Evolutionary conservation across 2,113 vertebrate genomes (phyloP), one percentile per base, ranked within the genome.

Genomic region (Myxocyprinus asiaticus): DNA sequence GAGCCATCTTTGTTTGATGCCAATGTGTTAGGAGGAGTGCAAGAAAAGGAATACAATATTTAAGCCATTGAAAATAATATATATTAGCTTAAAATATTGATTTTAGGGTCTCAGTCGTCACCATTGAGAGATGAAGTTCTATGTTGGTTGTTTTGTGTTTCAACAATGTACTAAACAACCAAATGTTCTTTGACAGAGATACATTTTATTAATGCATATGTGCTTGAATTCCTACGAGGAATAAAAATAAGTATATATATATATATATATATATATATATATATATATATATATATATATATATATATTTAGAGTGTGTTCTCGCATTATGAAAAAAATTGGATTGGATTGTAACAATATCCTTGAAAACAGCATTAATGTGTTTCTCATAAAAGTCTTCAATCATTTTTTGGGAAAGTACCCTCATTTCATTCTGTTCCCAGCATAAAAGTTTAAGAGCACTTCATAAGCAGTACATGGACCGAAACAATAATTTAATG

Each of bases 111-210:
- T 84, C 65, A 71, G 53, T 80, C 69, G 73, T 73, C 75, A 43
- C 43, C 51, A 78, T 14, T 77, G 6, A 76, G 64, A 56, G 80
- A 86, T 79, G 66, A 84, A 71, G 53, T 44, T 70, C 51, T 55
- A 71, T 51, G 53, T n/a, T 73, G 76, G 83, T 83, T 67, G 81
- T 73, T 72, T n/a, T 85, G 80, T 48, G 63, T 88, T 88, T 84
- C 73, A 86, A 85, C 65, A 58, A 58, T 80, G 73, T 42, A 62
- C 77, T 81, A 81, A 87, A 82, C 77, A 77, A 80, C 82, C 73
- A 86, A 68, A 87, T 22, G 51, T 48, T 85, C 77, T 86, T 85
- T 85, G 90, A 90, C 85, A 88, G 85, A 56, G 74, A 85, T 88
- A 86, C 86, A 88, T 89, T 83, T 76, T 77, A 85, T 73, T 87